These are phyloP conservation scores for Schizotus pectinicornis DNA, from an alignment of 2,888 invertebrate species.

Conservation along the genomic window DNA sequence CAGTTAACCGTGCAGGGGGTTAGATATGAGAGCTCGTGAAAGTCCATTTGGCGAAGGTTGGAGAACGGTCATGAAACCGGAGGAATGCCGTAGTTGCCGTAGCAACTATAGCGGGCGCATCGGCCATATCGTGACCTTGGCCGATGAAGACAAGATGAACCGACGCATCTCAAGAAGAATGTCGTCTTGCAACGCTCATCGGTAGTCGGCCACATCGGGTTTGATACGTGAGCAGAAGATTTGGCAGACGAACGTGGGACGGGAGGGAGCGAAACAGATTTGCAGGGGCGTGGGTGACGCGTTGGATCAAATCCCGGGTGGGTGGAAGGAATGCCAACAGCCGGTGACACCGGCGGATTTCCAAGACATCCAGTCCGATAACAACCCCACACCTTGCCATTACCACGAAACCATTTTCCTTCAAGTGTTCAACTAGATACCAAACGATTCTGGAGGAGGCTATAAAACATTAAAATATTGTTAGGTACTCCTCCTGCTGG, in stretches of 20 bases:
- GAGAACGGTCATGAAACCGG: slow-evolving; percentile 6
- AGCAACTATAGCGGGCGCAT: slow-evolving; percentile 39
- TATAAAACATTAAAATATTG: no score
- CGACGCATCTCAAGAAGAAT: slow-evolving; percentile 34
- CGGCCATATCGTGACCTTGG: slow-evolving; percentile 41
- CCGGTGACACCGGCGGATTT: neutral
- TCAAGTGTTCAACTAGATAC: no score
- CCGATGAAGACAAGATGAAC: slow-evolving; percentile 34
- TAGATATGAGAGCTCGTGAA: neutral
- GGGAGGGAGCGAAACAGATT: neutral
- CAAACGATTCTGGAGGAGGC: no score
- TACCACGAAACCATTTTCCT: no score
- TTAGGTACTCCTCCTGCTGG: no score
- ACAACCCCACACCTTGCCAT: no score
- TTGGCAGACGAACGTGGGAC: neutral
- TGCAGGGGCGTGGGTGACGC: neutral
- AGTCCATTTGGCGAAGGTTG: slow-evolving; percentile 6
- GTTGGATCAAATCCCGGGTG: neutral
- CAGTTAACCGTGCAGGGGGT: neutral
- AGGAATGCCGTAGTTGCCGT: slow-evolving; percentile 37
- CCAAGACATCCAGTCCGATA: slow-evolving; percentile 3
- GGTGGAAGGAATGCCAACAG: neutral
- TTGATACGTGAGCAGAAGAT: neutral
- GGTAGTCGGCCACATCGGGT: slow-evolving; percentile 1
- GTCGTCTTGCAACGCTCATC: slow-evolving; percentile 18